Percentiles rank a stretch among this genome's conserved stretches.
phyloP scores from a whole-genome alignment of 2,797 vertebrate species.

The Channallabes apus region DNA sequence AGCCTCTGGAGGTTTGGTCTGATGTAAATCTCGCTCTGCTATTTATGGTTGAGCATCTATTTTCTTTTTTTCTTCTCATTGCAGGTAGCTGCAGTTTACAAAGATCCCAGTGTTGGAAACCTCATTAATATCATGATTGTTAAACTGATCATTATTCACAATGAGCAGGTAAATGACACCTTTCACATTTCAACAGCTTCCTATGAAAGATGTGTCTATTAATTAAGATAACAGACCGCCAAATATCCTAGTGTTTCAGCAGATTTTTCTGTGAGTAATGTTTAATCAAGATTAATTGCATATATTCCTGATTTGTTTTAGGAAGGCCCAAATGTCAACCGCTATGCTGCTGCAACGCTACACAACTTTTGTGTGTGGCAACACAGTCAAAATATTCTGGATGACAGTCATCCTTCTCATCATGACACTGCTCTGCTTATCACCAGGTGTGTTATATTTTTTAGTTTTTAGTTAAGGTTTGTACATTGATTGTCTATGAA shows the following conservation, averaged over 20 bases:
- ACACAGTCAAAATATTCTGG: constrained; percentile 85
- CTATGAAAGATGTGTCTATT: background rate
- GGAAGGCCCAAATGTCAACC: constrained; percentile 92
- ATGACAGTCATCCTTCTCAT: constrained; percentile 89
- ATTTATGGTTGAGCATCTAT: constrained; percentile 55
- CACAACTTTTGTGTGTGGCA: constrained; percentile 97
- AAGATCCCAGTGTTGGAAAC: constrained; percentile 94
- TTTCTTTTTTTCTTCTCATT: constrained; percentile 72
- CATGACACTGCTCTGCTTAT: constrained; percentile 96
- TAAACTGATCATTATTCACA: constrained; percentile 90
- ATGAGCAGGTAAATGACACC: constrained; percentile 83
- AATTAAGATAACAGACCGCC: background rate
- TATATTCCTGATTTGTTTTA: constrained; percentile 57
- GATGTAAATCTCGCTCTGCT: background rate
- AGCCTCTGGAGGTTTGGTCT: background rate
- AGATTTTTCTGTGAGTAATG: background rate
- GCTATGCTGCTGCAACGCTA: constrained; percentile 89
- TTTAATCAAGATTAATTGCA: background rate
- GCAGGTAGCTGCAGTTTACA: constrained; percentile 95
- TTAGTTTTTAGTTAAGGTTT: background rate
- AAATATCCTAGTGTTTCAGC: background rate
- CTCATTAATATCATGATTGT: constrained; percentile 95
- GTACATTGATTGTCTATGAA: background rate
- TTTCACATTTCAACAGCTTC: constrained; percentile 19
- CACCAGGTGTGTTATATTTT: constrained; percentile 79